phyloP scores from a whole-genome alignment of 2,888 invertebrate species.

The Andrena bicolor region DNA sequence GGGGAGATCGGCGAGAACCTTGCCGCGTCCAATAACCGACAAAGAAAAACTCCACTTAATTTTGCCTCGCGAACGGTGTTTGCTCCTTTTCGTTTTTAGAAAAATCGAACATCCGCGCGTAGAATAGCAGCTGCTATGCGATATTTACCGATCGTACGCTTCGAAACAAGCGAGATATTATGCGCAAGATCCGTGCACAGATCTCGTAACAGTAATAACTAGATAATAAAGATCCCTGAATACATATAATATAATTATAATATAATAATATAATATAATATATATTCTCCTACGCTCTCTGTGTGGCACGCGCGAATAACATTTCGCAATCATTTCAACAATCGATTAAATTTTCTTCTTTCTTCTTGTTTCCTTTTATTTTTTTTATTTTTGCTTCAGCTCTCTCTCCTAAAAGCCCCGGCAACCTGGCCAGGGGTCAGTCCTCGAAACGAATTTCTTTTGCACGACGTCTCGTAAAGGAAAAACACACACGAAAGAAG shows the following conservation, averaged over 20 bases:
- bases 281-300: slow-evolving; percentile 66
- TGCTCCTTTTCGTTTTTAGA: slow-evolving; percentile 46
- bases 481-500: slow-evolving; percentile 14
- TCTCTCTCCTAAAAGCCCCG: slow-evolving; percentile 46
- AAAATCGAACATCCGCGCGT: slow-evolving; percentile 41
- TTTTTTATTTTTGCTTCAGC: slow-evolving; percentile 3
- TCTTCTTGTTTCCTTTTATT: too few relatives aligned
- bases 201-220: slow-evolving; percentile 78
- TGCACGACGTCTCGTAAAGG: slow-evolving; percentile 18
- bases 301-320: slow-evolving; percentile 77
- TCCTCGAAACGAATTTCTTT: slow-evolving; percentile 50
- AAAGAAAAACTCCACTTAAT: slow-evolving; percentile 41
- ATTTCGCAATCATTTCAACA: slow-evolving; percentile 72
- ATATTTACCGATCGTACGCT: slow-evolving; percentile 53
- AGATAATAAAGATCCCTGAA: slow-evolving; percentile 84
- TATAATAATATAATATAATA: slow-evolving; percentile 59
- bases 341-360: slow-evolving; percentile 65
- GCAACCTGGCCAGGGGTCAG: slow-evolving; percentile 62
- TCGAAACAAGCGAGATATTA: slow-evolving; percentile 61
- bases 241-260: slow-evolving; percentile 72
- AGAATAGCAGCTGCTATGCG: slow-evolving; percentile 47
- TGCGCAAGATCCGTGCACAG: slow-evolving; percentile 62
- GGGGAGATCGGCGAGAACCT: slow-evolving; percentile 10
- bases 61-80: slow-evolving; percentile 15
- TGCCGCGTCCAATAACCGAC: slow-evolving; percentile 1